Evolutionary conservation across 2,113 vertebrate genomes (phyloP), one percentile per base, ranked within the genome.

Genomic region (Mola mola): DNA sequence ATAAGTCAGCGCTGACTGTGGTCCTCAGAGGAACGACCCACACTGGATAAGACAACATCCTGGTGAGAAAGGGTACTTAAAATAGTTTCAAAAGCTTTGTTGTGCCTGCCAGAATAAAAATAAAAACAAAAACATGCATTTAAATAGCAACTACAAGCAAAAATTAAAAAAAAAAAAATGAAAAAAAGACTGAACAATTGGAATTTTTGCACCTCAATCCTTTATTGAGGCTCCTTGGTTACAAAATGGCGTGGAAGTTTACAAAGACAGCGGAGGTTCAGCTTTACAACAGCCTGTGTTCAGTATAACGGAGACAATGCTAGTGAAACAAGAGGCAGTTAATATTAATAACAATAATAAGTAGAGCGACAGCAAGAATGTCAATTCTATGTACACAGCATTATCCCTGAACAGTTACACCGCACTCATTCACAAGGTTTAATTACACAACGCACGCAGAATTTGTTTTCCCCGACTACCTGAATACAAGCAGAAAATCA

Each of bases 321-420:
- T 38, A 62, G 53, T 44, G 46, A 44, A 66, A 62, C 66, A 79
- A 36, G 43, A 66, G 75, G 62, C 80, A 64, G 79, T 66, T 37
- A 59, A 66, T 43, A 65, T 66, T 20, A 66, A 78, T 44, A 77
- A 82, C 17, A 66, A 81, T 21, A 63, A 73, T 17, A 51, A 43
- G 21, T 48, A 59, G 8, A 60, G 61, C 56, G 56, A 81, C 41
- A 65, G 68, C 52, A 53, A 84, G 64, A 71, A 79, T 58, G 48
- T 52, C 57, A 68, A 73, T 70, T n/a, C 46, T 82, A 79, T 88
- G 49, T 85, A 90, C 82, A 90, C 63, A 65, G 66, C 55, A 72
- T 72, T 77, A 77, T 92, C 90, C 89, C 89, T 93, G 91, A 91
- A 93, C 87, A 86, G 75, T 80, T 84, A 78, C 48, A 77, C 64